phyloP scores from a whole-genome alignment of 2,888 invertebrate species.

The Drepana falcataria region DNA sequence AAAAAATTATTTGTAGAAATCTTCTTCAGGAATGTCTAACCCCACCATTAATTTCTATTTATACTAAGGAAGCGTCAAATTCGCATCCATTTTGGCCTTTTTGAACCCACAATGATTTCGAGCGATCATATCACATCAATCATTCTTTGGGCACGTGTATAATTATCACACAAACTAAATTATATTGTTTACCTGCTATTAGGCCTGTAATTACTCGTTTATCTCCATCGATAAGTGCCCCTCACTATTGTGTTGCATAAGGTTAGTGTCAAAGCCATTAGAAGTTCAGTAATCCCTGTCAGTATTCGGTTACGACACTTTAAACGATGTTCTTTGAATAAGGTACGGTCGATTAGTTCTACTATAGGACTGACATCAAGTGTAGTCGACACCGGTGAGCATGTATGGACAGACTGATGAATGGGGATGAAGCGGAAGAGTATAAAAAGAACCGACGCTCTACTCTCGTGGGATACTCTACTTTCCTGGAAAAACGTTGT shows the following conservation, averaged over 20 bases:
- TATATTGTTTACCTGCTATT: not conserved
- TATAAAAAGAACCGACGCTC: too few species aligned
- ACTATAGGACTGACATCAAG: not conserved
- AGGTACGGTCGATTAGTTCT: slow-evolving; percentile 7
- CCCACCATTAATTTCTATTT: too few species aligned
- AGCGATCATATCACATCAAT: not conserved
- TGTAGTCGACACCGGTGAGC: too few species aligned
- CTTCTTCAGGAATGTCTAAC: too few species aligned
- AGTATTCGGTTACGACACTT: slow-evolving; percentile 27
- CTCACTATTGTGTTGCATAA: slow-evolving; percentile 36
- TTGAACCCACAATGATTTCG: too few species aligned
- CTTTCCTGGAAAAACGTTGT: too few species aligned
- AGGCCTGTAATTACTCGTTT: not conserved
- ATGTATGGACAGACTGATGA: too few species aligned
- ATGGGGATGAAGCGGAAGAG: too few species aligned
- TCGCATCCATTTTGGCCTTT: too few species aligned
- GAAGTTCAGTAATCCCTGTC: slow-evolving; percentile 42
- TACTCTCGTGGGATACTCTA: too few species aligned
- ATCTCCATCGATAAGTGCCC: slow-evolving; percentile 8
- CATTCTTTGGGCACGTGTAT: not conserved
- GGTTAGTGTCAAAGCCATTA: slow-evolving; percentile 18
- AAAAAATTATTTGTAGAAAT: too few species aligned
- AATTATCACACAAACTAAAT: not conserved
- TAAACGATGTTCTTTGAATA: slow-evolving; percentile 14
- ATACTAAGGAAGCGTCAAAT: too few species aligned